These are phyloP conservation scores for Shinisaurus crocodilurus DNA, from an alignment of 2,113 vertebrate species.

Conservation along the genomic window DNA sequence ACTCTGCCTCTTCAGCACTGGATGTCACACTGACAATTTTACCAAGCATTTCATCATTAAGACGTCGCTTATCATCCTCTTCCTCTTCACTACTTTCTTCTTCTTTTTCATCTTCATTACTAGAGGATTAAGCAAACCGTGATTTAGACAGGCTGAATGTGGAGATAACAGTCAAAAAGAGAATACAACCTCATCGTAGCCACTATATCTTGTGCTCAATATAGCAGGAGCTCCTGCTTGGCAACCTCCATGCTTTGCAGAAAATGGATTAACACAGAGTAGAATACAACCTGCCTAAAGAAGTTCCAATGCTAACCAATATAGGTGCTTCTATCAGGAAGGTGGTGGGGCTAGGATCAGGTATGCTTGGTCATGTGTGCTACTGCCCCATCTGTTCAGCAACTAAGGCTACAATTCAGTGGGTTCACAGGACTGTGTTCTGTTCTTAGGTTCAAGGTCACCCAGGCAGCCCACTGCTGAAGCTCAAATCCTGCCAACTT, in stretches of 20 bases:
- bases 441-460: not conserved
- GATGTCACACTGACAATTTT: slow-evolving; percentile 87
- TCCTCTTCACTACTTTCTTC: slow-evolving; percentile 95
- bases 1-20: slow-evolving; percentile 74
- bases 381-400: not conserved
- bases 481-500: not conserved
- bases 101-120: slow-evolving; percentile 94
- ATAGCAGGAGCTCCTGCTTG: not conserved
- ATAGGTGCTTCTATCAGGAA: not conserved
- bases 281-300: not conserved
- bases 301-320: not conserved
- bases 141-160: slow-evolving; percentile 5
- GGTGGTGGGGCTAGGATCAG: not conserved
- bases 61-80: slow-evolving; percentile 88
- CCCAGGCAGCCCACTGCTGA: not conserved
- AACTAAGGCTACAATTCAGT: too few species aligned
- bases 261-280: not conserved
- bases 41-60: slow-evolving; percentile 91
- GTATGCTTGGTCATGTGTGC: not conserved
- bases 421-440: too few species aligned
- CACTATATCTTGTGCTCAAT: not conserved
- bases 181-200: not conserved
- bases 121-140: slow-evolving; percentile 63
- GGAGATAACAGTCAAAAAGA: slow-evolving; percentile 33
- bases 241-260: not conserved